Evolutionary conservation across 2,888 invertebrate species (phyloP).

Genomic region (Tinea semifulvella): DNA sequence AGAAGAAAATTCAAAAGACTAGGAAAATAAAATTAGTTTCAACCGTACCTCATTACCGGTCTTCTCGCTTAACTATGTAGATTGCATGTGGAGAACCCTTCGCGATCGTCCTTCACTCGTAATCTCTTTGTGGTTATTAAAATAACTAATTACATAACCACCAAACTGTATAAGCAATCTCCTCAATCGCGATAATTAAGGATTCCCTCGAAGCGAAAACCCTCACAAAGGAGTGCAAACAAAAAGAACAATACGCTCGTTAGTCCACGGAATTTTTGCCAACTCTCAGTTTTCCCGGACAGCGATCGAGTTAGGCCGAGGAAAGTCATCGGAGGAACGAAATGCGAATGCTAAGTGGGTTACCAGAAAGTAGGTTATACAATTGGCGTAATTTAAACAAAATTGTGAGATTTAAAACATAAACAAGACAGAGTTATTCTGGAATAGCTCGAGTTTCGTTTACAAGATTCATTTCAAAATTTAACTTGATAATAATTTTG

Average conservation of each 20-base stretch:
- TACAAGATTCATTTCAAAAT: too few relatives aligned
- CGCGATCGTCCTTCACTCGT: slow-evolving; percentile 1
- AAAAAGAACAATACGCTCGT: slow-evolving; percentile 56
- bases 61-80: slow-evolving; percentile 33
- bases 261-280: slow-evolving; percentile 39
- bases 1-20: slow-evolving; percentile 36
- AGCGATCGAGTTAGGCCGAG: slow-evolving; percentile 22
- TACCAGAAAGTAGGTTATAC: slow-evolving; percentile 21
- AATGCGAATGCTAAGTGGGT: slow-evolving; percentile 45
- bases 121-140: not conserved
- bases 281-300: slow-evolving; percentile 23
- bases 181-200: slow-evolving; percentile 44
- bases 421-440: too few relatives aligned
- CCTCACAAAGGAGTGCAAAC: slow-evolving; percentile 46
- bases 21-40: slow-evolving; percentile 48
- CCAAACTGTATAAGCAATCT: slow-evolving; percentile 24
- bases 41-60: slow-evolving; percentile 44
- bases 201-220: slow-evolving; percentile 30
- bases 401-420: slow-evolving; percentile 1
- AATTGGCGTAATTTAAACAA: not conserved
- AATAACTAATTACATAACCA: slow-evolving; percentile 5
- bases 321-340: slow-evolving; percentile 29
- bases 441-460: too few relatives aligned
- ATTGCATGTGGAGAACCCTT: slow-evolving; percentile 28
- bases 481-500: too few relatives aligned